Conservation (phyloP, 2,888 invertebrate genomes). For the Drosophila ezoana region DNA sequence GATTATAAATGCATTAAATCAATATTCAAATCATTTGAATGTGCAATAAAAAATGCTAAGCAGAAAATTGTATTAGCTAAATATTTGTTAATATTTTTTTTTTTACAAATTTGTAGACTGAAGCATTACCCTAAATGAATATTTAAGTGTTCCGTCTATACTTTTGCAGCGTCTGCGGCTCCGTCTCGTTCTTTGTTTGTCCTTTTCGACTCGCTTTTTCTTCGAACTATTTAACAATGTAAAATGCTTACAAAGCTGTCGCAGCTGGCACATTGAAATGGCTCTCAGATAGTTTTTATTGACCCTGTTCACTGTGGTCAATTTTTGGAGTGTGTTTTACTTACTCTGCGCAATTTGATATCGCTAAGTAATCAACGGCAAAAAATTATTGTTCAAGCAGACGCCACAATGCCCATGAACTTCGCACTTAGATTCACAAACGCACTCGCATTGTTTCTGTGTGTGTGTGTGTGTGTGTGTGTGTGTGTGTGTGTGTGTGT, state of each 20-base stretch:
- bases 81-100: too few relatives aligned
- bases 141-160: constrained; percentile 2
- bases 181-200: neutral
- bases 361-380: constrained; percentile 53
- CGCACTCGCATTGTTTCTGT: neutral
- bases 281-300: constrained; percentile 40
- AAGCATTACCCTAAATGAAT: neutral
- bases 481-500: constrained; percentile 1
- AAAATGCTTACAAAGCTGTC: constrained; percentile 29
- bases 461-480: constrained; percentile 11
- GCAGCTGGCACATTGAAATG: constrained; percentile 20
- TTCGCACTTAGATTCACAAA: constrained; percentile 5
- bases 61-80: too few relatives aligned
- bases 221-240: neutral
- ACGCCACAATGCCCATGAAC: constrained; percentile 28
- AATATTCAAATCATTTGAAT: too few relatives aligned
- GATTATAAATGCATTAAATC: too few relatives aligned
- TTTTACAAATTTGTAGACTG: too few relatives aligned
- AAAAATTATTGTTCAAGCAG: constrained; percentile 42
- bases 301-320: constrained; percentile 17
- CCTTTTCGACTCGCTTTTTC: neutral
- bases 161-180: neutral
- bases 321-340: constrained; percentile 27
- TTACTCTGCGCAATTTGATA: constrained; percentile 27
- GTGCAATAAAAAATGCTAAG: too few relatives aligned